Conservation (phyloP, 1,140 invertebrate genomes). For the Caerostris extrusa region DNA sequence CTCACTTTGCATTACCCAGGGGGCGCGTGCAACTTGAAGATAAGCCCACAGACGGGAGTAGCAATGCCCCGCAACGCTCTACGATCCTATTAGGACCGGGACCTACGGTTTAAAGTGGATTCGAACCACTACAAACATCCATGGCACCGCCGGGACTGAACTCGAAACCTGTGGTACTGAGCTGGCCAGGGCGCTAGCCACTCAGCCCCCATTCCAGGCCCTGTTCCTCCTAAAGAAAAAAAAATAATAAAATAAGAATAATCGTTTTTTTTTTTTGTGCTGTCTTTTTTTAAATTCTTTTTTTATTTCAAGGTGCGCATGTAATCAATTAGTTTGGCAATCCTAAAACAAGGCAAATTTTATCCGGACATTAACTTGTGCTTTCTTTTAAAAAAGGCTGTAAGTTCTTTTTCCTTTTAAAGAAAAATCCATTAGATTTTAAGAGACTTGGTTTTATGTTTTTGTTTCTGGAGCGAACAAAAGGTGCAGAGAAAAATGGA, state of each 20-base stretch:
- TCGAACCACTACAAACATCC: too few species aligned
- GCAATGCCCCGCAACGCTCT: too few species aligned
- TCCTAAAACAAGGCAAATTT: constrained; percentile 16
- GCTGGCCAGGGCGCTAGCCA: too few species aligned
- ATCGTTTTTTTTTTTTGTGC: neutral
- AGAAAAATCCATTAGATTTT: constrained; percentile 3
- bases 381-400: neutral
- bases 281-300: neutral
- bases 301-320: neutral
- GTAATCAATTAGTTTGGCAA: constrained; percentile 9
- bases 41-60: too few species aligned
- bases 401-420: neutral
- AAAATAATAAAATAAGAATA: neutral
- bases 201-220: too few species aligned
- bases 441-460: neutral
- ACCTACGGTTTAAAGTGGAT: too few species aligned
- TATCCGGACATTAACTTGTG: neutral
- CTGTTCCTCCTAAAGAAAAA: too few species aligned
- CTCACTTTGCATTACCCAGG: too few species aligned
- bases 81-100: too few species aligned
- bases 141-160: too few species aligned
- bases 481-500: neutral
- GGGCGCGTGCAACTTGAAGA: too few species aligned
- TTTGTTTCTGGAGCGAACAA: neutral
- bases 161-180: too few species aligned